These are phyloP conservation scores for Porites divaricata DNA, from an alignment of 92 coral and sea anemone species.

Conservation along the genomic window DNA sequence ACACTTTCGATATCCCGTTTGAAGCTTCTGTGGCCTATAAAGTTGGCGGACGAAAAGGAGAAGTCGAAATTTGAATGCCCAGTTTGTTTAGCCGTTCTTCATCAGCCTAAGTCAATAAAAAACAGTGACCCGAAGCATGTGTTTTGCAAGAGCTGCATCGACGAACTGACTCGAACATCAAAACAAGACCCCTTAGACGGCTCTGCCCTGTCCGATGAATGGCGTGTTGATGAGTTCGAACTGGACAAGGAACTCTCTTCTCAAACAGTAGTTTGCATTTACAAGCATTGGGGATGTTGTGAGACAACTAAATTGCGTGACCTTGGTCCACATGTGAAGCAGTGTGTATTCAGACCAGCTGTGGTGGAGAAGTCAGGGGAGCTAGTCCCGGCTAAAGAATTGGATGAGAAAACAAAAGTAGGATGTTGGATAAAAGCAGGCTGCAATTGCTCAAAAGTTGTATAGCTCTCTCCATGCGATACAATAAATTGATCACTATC, in stretches of 20 bases:
- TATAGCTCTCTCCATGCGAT: no score
- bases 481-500: no score
- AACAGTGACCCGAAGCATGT: constrained; percentile 80
- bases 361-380: constrained; percentile 87
- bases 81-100: constrained; percentile 78
- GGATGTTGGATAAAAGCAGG: not conserved
- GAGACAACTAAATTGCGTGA: constrained; percentile 69
- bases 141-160: constrained; percentile 89
- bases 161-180: constrained; percentile 93
- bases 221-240: constrained; percentile 81
- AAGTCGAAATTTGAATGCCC: constrained; percentile 76
- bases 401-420: constrained; percentile 86
- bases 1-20: constrained; percentile 59
- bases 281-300: constrained; percentile 83
- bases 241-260: constrained; percentile 72
- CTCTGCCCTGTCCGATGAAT: constrained; percentile 68
- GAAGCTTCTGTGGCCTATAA: constrained; percentile 66
- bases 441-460: no score
- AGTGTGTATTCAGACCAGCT: constrained; percentile 80
- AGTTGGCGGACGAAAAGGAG: constrained; percentile 56
- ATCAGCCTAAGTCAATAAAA: constrained; percentile 87
- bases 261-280: constrained; percentile 70
- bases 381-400: constrained; percentile 68
- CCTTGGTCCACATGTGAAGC: constrained; percentile 79
- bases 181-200: constrained; percentile 91